phyloP scores from a whole-genome alignment of 2,888 invertebrate species.

The Diplazon laetatorius region DNA sequence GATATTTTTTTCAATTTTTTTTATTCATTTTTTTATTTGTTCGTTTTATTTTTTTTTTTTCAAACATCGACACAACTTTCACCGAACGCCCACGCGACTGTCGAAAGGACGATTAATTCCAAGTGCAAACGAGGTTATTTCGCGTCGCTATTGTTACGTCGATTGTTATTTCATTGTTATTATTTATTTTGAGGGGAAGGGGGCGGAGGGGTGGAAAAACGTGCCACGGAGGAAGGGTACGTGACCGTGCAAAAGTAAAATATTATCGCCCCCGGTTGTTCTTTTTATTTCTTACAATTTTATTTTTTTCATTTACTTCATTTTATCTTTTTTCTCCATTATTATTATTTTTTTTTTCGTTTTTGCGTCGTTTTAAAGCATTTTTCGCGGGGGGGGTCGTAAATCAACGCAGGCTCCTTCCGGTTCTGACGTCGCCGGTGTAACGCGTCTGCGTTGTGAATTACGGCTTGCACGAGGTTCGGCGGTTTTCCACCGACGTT shows the following conservation, averaged over 20 bases:
- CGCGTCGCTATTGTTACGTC: too few relatives aligned
- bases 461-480: conserved; percentile 5
- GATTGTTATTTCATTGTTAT: too few relatives aligned
- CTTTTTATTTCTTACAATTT: too few relatives aligned
- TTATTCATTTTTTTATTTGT: conserved; percentile 17
- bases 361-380: conserved; percentile 1
- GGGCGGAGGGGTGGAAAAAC: too few relatives aligned
- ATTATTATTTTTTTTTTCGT: neutral
- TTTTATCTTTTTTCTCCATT: neutral
- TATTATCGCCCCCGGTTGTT: too few relatives aligned
- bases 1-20: too few relatives aligned
- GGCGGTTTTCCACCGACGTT: neutral
- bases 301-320: neutral
- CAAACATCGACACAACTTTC: neutral
- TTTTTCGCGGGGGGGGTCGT: conserved; percentile 2
- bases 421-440: conserved; percentile 17
- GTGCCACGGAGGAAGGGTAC: too few relatives aligned
- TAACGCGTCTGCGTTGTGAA: conserved; percentile 6
- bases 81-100: neutral
- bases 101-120: neutral
- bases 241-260: too few relatives aligned
- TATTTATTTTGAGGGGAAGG: too few relatives aligned
- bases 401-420: conserved; percentile 25
- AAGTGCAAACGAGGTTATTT: neutral
- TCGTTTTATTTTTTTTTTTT: conserved; percentile 5